Evolutionary conservation across 2,797 vertebrate genomes (phyloP), one percentile per base, ranked within the genome.

Genomic region (Lemur catta): DNA sequence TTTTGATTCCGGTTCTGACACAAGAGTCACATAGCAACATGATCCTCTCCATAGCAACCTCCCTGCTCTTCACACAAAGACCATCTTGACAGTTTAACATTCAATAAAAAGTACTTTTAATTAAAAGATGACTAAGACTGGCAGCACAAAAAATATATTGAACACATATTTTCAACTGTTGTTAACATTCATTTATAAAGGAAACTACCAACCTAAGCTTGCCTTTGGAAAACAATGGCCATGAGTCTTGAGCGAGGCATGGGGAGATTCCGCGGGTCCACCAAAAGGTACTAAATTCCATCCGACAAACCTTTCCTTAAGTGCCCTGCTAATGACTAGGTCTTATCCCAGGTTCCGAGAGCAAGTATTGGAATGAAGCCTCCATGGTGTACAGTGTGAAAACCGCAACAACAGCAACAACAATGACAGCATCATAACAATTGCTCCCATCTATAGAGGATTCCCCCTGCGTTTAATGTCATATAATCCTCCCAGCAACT

Each of bases 61-160:
- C 72, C 76, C 92, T 91, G 46, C 89, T 96, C 57, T 50, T 96
- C 94, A n/a, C 94, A 94, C 80, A 96, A 43, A 69, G 92, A 93
- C 94, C 69, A 46, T 89, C 80, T 78, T 95, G 91, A 96, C 57
- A 96, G 84, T 84, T 98, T 41, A 94, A 96, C 96, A 81, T 97
- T 97, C 96, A 97, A 95, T 81, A 59, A 97, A 96, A 96, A 96
- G 94, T 89, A 84, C 89, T 98, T 98, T 98, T 95, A 97, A 97
- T 97, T 98, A 90, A 97, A 98, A 96, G 38, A 91, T 93, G 94
- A 90, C 92, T 97, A 96, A 93, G 96, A 69, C 38, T 93, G 28
- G 90, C 80, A 86, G 87, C 76, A 91, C 85, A 61, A 61, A 94
- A 94, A 84, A 90, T 90, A 94, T 52, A 93, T 91, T 13, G 50